Conservation (phyloP, 2,797 vertebrate genomes). For the Chaetodon trifasciatus region DNA sequence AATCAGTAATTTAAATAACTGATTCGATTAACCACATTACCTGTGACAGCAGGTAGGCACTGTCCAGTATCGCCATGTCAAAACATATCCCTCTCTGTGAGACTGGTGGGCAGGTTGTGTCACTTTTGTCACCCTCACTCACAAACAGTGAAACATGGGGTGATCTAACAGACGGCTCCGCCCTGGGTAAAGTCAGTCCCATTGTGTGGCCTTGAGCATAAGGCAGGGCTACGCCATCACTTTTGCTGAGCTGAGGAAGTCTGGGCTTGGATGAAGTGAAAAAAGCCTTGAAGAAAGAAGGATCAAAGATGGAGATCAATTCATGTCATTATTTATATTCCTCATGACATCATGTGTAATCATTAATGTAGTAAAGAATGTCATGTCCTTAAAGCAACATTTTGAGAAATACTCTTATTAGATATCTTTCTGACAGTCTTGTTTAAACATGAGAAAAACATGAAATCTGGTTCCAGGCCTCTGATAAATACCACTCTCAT, state of each 20-base stretch:
- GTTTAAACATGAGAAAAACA: too few species aligned
- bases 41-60: slow-evolving; percentile 18
- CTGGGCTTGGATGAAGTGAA: slow-evolving; percentile 6
- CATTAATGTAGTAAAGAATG: too few species aligned
- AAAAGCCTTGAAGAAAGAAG: slow-evolving; percentile 4
- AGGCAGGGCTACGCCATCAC: neutral
- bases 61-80: neutral
- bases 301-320: neutral
- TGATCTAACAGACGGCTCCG: neutral
- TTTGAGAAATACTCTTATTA: too few species aligned
- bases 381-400: too few species aligned
- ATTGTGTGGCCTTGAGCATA: neutral
- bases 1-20: neutral
- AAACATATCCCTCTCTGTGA: slow-evolving; percentile 11
- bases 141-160: neutral
- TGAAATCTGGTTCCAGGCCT: too few species aligned
- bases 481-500: too few species aligned
- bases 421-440: too few species aligned
- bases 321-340: neutral
- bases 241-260: neutral
- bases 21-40: neutral
- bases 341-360: too few species aligned
- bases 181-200: too few species aligned
- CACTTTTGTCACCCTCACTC: too few species aligned
- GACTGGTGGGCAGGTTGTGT: neutral